These are phyloP conservation scores for Steinernema scapterisci DNA, from an alignment of 2,888 invertebrate species.

Conservation along the genomic window DNA sequence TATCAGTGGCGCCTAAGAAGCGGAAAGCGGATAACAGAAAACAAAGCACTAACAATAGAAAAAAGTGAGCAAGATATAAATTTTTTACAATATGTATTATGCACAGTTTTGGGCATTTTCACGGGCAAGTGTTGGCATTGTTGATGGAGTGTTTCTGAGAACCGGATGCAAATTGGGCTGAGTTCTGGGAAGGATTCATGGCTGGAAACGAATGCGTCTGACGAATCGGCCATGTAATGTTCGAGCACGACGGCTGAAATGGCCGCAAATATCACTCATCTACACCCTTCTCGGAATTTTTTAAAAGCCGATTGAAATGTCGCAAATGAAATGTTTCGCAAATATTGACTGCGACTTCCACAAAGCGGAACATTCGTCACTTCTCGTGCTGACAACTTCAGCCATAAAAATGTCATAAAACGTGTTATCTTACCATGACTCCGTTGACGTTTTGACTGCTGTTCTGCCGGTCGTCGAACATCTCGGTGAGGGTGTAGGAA, in stretches of 20 bases:
- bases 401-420: too few relatives aligned
- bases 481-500: slow-evolving; percentile 61
- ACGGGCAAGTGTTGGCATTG: neutral
- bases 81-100: neutral
- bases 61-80: neutral
- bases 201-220: neutral
- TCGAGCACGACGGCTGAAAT: slow-evolving; percentile 2
- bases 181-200: neutral
- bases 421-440: neutral
- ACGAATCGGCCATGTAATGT: neutral
- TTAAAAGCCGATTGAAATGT: neutral
- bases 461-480: slow-evolving; percentile 57
- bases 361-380: too few relatives aligned
- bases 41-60: neutral
- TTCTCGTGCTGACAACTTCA: too few relatives aligned
- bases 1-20: neutral
- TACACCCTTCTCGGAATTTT: too few relatives aligned
- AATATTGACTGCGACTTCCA: too few relatives aligned
- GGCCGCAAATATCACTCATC: neutral
- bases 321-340: too few relatives aligned
- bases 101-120: neutral
- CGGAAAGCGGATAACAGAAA: neutral
- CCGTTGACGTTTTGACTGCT: neutral
- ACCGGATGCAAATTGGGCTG: neutral
- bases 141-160: neutral